Conservation (phyloP, 2,797 vertebrate genomes). For the Intellagama lesueurii region DNA sequence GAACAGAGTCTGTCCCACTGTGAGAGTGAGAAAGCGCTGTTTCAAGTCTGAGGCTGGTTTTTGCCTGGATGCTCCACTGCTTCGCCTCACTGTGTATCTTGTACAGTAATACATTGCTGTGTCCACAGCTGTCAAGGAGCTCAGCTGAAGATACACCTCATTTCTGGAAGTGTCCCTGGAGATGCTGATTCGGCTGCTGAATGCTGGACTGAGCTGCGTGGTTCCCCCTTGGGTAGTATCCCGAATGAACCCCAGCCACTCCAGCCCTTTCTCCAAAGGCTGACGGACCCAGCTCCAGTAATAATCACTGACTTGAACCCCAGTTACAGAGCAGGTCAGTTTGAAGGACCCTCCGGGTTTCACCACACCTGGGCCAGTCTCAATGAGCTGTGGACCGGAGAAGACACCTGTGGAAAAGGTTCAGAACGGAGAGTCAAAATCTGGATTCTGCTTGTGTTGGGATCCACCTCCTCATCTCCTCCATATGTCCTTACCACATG, state of each 20-base stretch:
- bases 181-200: background rate
- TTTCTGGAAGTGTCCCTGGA: too few relatives aligned
- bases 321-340: background rate
- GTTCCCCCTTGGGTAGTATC: too few relatives aligned
- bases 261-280: background rate
- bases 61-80: too few relatives aligned
- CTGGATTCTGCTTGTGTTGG: too few relatives aligned
- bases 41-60: too few relatives aligned
- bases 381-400: background rate
- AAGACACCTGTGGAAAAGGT: background rate
- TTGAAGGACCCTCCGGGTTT: background rate
- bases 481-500: background rate
- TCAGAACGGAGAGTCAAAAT: background rate
- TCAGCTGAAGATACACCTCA: too few relatives aligned
- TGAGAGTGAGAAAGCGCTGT: too few relatives aligned
- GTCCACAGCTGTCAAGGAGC: too few relatives aligned
- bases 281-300: conserved; percentile 12
- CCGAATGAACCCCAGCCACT: background rate
- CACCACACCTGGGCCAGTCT: background rate
- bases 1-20: too few relatives aligned
- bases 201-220: background rate
- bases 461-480: background rate
- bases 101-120: too few relatives aligned
- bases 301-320: background rate
- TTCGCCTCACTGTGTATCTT: too few relatives aligned